Percentiles rank a stretch among this genome's conserved stretches.
Conservation (phyloP, 2,888 invertebrate genomes). For the Sthenelais limicola region DNA sequence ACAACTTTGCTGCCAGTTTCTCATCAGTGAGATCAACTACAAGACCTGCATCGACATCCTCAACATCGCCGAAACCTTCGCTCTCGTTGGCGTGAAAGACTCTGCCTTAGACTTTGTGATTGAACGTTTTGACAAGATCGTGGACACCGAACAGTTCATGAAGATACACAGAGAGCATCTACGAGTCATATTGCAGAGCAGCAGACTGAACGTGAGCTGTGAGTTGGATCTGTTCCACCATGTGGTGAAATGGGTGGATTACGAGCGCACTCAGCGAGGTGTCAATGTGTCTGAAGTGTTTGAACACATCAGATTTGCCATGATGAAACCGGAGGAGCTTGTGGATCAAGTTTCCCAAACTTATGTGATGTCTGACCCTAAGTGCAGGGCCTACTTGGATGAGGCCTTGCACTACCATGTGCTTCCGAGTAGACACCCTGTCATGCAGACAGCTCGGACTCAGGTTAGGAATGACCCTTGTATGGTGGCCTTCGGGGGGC, state of each 20-base stretch:
- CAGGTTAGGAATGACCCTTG: slow-evolving; percentile 43
- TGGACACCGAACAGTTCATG: slow-evolving; percentile 42
- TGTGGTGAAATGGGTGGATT: slow-evolving; percentile 42
- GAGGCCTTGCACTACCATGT: slow-evolving; percentile 48
- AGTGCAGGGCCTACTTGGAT: slow-evolving; percentile 40
- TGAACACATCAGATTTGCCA: slow-evolving; percentile 41
- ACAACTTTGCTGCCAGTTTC: slow-evolving; percentile 41
- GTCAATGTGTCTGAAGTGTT: slow-evolving; percentile 23
- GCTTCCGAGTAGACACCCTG: slow-evolving; percentile 43
- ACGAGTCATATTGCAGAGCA: slow-evolving; percentile 25
- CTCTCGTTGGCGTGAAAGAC: slow-evolving; percentile 22
- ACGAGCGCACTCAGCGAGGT: slow-evolving; percentile 29
- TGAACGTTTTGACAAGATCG: slow-evolving; percentile 41
- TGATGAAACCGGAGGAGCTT: slow-evolving; percentile 46
- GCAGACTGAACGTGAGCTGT: slow-evolving; percentile 9
- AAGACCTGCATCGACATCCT: slow-evolving; percentile 45
- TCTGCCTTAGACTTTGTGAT: slow-evolving; percentile 38
- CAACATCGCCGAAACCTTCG: slow-evolving; percentile 44
- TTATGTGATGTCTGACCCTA: slow-evolving; percentile 29
- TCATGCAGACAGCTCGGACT: slow-evolving; percentile 44
- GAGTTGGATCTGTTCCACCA: slow-evolving; percentile 41
- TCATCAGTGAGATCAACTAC: slow-evolving; percentile 38
- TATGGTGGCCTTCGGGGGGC: slow-evolving; percentile 45
- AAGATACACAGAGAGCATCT: slow-evolving; percentile 40
- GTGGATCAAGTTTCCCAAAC: slow-evolving; percentile 44